Evolutionary conservation across 1,140 invertebrate species (phyloP).

Genomic region (Diabrotica undecimpunctata): DNA sequence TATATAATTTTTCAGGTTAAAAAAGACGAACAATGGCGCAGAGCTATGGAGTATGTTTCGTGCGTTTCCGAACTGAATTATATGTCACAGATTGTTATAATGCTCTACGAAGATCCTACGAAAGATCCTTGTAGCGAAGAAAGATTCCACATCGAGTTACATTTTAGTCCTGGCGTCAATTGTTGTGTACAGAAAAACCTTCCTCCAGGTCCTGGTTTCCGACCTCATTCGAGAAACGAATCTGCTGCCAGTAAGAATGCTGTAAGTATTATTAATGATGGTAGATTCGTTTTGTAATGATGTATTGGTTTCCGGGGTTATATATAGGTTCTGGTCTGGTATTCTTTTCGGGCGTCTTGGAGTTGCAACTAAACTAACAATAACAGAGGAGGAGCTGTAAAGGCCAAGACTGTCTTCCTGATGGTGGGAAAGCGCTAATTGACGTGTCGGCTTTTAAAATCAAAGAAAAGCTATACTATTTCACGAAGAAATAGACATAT

Average conservation of each 20-base stretch:
- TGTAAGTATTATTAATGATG: conserved; percentile 37
- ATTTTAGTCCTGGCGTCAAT: conserved; percentile 96
- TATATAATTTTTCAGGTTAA: conserved; percentile 62
- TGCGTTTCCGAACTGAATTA: conserved; percentile 98
- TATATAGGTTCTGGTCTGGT: too few species aligned
- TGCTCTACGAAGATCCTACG: conserved; percentile 98
- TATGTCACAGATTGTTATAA: conserved; percentile 98
- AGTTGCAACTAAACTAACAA: too few species aligned
- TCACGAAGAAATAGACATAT: too few species aligned
- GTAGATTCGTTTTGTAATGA: neutral
- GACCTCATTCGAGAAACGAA: conserved; percentile 86
- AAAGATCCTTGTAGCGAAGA: conserved; percentile 88
- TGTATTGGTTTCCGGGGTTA: too few species aligned
- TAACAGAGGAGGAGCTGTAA: too few species aligned
- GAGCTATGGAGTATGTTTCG: conserved; percentile 97
- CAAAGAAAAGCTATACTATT: too few species aligned
- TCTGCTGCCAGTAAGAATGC: conserved; percentile 53
- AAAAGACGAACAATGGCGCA: conserved; percentile 95
- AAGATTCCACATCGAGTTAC: conserved; percentile 93
- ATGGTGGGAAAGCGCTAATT: too few species aligned
- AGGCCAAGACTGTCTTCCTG: too few species aligned
- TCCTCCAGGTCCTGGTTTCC: conserved; percentile 87
- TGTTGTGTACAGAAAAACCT: conserved; percentile 93
- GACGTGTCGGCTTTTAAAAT: too few species aligned
- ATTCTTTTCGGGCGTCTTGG: too few species aligned